phyloP scores from a whole-genome alignment of 2,888 invertebrate species.

The Eugnorisma glareosa region DNA sequence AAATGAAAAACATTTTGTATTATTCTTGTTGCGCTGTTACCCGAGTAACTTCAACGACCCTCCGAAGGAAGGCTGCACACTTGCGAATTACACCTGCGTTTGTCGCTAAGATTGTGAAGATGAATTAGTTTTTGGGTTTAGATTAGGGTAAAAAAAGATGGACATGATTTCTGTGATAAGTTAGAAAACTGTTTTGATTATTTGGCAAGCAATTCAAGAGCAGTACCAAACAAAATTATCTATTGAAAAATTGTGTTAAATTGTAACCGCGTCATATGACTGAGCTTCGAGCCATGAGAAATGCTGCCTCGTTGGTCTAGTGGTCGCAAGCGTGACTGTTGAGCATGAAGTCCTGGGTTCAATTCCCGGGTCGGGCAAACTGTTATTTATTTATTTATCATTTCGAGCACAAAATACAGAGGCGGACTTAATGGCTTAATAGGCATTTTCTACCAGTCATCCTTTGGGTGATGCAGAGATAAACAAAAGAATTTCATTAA shows the following conservation, averaged over 20 bases:
- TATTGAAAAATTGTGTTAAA: no score
- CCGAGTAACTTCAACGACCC: constrained; percentile 88
- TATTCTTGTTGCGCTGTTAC: constrained; percentile 91
- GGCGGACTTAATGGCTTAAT: no score
- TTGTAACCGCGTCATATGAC: neutral
- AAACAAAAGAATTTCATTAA: neutral
- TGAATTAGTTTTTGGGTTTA: constrained; percentile 18
- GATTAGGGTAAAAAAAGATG: neutral
- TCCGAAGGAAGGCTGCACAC: constrained; percentile 77
- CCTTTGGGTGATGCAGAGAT: no score
- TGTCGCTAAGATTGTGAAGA: constrained; percentile 33
- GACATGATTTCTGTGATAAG: constrained; percentile 9
- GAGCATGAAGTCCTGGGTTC: neutral
- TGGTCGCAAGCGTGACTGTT: neutral
- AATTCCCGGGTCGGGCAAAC: neutral
- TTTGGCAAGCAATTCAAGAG: neutral
- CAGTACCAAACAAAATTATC: neutral
- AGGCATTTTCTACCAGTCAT: no score
- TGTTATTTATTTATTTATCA: no score
- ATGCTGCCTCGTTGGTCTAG: neutral
- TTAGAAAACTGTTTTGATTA: neutral
- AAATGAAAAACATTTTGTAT: constrained; percentile 96
- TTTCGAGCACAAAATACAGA: no score
- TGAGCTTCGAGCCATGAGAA: no score
- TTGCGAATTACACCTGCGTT: constrained; percentile 70